Conservation (phyloP, 2,797 vertebrate genomes). For the Rhinatrema bivittatum region DNA sequence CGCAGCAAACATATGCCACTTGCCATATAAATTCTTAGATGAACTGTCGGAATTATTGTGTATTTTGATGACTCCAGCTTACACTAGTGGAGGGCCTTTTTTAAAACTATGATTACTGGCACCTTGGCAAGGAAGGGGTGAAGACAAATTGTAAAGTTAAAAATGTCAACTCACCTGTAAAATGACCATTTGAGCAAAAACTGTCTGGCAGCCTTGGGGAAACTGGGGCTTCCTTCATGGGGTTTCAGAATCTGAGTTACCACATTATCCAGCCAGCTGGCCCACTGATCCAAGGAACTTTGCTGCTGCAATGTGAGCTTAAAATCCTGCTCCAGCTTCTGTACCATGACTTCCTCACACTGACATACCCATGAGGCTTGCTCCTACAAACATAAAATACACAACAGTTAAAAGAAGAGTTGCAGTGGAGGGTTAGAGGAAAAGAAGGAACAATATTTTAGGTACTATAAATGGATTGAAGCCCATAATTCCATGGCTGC, state of each 20-base stretch:
- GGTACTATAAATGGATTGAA: no score
- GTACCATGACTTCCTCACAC: slow-evolving; percentile 90
- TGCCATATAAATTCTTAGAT: no score
- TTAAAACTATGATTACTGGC: no score
- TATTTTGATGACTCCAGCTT: no score
- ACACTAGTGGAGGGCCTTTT: no score
- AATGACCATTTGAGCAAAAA: slow-evolving; percentile 98
- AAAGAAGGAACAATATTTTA: not conserved
- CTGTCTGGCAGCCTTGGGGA: slow-evolving; percentile 91
- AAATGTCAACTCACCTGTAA: slow-evolving; percentile 70
- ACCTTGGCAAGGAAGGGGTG: no score
- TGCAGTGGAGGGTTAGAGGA: not conserved
- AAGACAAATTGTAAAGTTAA: not conserved
- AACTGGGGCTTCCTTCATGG: slow-evolving; percentile 83
- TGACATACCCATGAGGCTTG: slow-evolving; percentile 98
- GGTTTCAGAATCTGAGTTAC: slow-evolving; percentile 89
- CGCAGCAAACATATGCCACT: no score
- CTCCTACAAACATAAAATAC: slow-evolving; percentile 65
- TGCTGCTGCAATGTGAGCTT: slow-evolving; percentile 95
- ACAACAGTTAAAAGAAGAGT: fast-evolving
- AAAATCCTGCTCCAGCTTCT: slow-evolving; percentile 95
- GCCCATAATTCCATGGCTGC: no score
- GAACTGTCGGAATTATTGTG: no score
- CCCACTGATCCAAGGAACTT: slow-evolving; percentile 97
- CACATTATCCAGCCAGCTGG: slow-evolving; percentile 87